These are phyloP conservation scores for Dromas ardeola DNA, from an alignment of 2,113 vertebrate species.

Conservation along the genomic window DNA sequence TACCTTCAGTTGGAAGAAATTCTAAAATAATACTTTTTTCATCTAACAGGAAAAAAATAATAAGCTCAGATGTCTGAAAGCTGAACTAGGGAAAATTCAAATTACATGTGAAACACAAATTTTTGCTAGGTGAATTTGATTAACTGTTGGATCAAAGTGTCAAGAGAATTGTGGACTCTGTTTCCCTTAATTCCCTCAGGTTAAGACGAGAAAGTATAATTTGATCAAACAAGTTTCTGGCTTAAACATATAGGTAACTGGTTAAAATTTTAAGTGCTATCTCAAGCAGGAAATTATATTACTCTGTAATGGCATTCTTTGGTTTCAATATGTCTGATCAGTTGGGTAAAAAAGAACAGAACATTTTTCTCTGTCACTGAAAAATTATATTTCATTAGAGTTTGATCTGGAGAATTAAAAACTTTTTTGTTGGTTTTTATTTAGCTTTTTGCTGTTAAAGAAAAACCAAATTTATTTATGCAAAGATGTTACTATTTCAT, in stretches of 20 bases:
- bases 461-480: not conserved
- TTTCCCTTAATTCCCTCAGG: not conserved
- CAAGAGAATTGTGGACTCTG: not conserved
- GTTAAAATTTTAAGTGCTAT: not conserved
- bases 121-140: not conserved
- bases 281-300: conserved; percentile 35
- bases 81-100: not conserved
- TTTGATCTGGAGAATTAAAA: not conserved
- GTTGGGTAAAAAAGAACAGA: not conserved
- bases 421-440: not conserved
- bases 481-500: not conserved
- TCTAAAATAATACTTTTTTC: not conserved
- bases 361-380: not conserved
- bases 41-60: not conserved
- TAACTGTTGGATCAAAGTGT: not conserved
- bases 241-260: not conserved
- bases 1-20: not conserved
- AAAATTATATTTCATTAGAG: not conserved
- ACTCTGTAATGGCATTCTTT: not conserved
- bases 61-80: not conserved
- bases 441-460: not conserved
- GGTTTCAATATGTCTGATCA: conserved; percentile 15
- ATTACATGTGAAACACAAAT: not conserved
- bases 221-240: conserved; percentile 10
- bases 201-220: not conserved